Conservation (phyloP, 2,113 vertebrate species). For the Zosterops japonicus region DNA sequence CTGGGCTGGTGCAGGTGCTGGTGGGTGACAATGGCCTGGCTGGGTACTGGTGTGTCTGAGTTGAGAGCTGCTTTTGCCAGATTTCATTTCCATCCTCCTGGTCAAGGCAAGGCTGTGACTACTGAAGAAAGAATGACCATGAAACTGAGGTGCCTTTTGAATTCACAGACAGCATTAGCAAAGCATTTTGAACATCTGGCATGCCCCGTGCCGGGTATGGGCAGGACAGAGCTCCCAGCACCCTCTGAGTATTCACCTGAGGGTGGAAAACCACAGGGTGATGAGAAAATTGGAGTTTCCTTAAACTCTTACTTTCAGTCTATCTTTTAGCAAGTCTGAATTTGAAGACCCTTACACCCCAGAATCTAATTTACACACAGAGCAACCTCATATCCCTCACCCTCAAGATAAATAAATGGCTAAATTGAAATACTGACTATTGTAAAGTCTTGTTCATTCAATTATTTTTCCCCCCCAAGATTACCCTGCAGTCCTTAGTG, state of each 20-base stretch:
- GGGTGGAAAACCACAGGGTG: neutral
- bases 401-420: constrained; percentile 9
- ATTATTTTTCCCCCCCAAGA: neutral
- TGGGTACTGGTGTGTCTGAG: neutral
- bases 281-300: neutral
- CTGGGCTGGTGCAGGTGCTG: neutral
- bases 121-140: neutral
- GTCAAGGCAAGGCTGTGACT: neutral
- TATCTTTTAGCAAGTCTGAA: neutral
- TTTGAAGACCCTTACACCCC: neutral
- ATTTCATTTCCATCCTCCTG: neutral
- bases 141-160: neutral
- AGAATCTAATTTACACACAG: neutral
- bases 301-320: neutral
- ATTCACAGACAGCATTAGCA: neutral
- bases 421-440: constrained; percentile 29
- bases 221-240: neutral
- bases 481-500: constrained; percentile 11
- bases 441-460: constrained; percentile 7
- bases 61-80: neutral
- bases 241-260: neutral
- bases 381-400: neutral
- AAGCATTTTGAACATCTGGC: neutral
- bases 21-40: neutral
- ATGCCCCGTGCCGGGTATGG: neutral